A percentile compares a stretch with the other conserved stretches of the same genome.
Conservation (phyloP, 23 tunicate species). For the Phallusia fumigata region DNA sequence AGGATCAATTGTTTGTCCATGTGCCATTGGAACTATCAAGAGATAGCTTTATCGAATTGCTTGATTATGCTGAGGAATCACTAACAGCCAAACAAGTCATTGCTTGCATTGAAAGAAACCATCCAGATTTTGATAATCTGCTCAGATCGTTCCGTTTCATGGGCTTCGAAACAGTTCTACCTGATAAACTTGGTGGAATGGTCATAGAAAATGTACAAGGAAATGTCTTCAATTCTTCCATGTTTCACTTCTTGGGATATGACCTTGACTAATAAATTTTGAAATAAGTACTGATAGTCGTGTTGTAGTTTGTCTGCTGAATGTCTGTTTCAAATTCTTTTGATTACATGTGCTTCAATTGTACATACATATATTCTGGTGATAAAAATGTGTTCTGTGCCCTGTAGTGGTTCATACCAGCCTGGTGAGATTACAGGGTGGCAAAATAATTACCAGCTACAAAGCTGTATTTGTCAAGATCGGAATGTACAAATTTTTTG, state of each 20-base stretch:
- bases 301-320: no score
- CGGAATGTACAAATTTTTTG: no score
- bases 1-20: slow-evolving; percentile 49
- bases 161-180: slow-evolving; percentile 65
- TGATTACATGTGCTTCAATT: no score
- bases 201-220: neutral
- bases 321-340: no score
- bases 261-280: neutral
- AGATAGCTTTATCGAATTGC: slow-evolving; percentile 81
- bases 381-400: no score
- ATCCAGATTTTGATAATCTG: slow-evolving; percentile 27
- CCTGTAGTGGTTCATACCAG: no score
- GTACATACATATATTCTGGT: no score
- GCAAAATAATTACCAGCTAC: no score
- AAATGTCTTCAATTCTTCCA: neutral
- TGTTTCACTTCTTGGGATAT: slow-evolving; percentile 39
- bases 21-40: slow-evolving; percentile 43
- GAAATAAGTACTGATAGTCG: no score
- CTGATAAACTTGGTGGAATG: neutral
- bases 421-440: no score
- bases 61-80: slow-evolving; percentile 88
- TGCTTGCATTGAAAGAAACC: slow-evolving; percentile 45
- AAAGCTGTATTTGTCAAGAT: no score
- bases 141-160: slow-evolving; percentile 69
- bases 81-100: slow-evolving; percentile 33